Conservation (phyloP, 35 echinoderm and acorn worm species). For the Eucidaris tribuloides region DNA sequence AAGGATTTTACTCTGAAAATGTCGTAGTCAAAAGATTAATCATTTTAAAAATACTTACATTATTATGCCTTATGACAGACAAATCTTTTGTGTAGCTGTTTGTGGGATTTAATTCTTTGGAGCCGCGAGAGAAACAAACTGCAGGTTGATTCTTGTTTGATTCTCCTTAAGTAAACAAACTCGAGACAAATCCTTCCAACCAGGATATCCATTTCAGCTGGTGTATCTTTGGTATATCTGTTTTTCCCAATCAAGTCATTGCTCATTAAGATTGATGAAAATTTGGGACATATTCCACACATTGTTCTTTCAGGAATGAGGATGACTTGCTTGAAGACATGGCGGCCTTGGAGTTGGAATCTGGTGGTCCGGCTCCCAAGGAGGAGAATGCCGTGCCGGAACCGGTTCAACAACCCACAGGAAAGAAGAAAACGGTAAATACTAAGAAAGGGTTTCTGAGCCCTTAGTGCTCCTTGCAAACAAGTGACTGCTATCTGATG, state of each 20-base stretch:
- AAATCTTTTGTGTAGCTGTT: too few relatives aligned
- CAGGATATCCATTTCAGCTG: background rate
- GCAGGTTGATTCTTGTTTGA: background rate
- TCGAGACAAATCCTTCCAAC: background rate
- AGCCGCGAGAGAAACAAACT: background rate
- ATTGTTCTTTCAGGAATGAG: conserved; percentile 27
- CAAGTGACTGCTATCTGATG: too few relatives aligned
- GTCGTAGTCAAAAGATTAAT: too few relatives aligned
- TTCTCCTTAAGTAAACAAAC: background rate
- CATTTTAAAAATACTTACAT: too few relatives aligned
- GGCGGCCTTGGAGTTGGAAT: background rate
- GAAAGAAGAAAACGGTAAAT: background rate
- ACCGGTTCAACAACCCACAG: background rate
- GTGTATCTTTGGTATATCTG: background rate
- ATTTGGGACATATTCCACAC: background rate
- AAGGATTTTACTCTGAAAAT: too few relatives aligned
- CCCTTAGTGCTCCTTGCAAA: too few relatives aligned
- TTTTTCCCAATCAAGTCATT: background rate
- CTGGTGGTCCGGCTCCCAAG: background rate
- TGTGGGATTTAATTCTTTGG: too few relatives aligned
- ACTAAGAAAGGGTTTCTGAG: too few relatives aligned
- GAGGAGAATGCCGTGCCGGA: background rate
- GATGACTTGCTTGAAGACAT: conserved; percentile 41
- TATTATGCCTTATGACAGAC: too few relatives aligned
- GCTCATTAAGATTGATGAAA: background rate